Conservation (phyloP, 2,797 vertebrate species). For the Mergus octosetaceus region DNA sequence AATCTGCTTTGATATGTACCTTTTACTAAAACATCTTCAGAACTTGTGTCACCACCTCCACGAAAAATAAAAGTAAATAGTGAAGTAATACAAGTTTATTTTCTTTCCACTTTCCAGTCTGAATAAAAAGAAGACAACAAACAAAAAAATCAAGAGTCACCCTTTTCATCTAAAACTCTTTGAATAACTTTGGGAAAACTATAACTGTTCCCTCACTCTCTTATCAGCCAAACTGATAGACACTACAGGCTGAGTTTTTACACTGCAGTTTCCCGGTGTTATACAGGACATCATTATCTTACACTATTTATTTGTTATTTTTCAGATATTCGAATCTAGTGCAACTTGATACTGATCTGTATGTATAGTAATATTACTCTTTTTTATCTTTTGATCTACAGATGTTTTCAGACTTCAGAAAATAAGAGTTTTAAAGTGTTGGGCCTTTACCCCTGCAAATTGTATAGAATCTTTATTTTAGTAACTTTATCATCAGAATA, state of each 20-base stretch:
- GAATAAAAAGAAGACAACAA: neutral
- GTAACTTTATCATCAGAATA: neutral
- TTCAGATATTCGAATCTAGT: neutral
- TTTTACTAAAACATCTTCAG: conserved; percentile 39
- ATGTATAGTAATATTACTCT: neutral
- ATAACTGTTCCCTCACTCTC: neutral
- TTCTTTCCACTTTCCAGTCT: neutral
- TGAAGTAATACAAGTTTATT: neutral
- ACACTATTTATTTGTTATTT: neutral
- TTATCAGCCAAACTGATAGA: neutral
- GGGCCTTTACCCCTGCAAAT: neutral
- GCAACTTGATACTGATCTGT: neutral
- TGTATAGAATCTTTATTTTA: neutral
- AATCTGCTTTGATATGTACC: neutral
- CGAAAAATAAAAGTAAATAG: conserved; percentile 22
- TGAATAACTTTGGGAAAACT: neutral
- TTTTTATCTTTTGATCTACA: neutral
- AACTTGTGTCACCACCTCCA: neutral
- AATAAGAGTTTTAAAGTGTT: neutral
- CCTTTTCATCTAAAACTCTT: neutral
- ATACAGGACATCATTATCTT: neutral
- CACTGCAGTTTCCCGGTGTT: neutral
- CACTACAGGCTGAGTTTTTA: neutral
- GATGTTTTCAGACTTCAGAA: neutral
- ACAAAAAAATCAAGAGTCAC: neutral